These are phyloP conservation scores for Pseudopodoces humilis DNA, from an alignment of 2,113 vertebrate genomes.

Conservation along the genomic window DNA sequence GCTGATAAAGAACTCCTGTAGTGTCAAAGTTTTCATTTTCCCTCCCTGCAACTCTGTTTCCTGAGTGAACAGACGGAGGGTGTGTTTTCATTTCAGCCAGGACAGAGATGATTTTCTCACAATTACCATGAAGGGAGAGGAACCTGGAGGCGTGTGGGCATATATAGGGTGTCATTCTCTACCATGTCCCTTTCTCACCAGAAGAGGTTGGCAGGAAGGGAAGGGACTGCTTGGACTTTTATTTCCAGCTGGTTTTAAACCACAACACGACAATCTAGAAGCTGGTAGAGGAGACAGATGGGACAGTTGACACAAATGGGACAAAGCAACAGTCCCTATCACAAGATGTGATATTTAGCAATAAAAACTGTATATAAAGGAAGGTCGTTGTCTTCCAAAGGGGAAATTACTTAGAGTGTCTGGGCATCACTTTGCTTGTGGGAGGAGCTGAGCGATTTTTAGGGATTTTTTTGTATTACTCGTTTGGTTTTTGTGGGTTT, in stretches of 20 bases:
- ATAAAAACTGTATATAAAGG: background rate
- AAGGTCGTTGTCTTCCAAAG: background rate
- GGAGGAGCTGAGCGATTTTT: background rate
- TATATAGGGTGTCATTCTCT: too few relatives aligned
- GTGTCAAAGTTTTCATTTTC: background rate
- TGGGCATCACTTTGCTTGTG: background rate
- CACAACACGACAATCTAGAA: background rate
- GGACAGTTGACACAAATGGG: background rate
- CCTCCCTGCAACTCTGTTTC: background rate
- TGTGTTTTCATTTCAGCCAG: background rate
- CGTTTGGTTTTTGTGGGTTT: accelerated
- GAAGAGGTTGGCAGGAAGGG: background rate
- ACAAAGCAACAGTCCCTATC: background rate
- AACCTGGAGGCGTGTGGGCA: accelerated
- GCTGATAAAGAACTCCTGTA: background rate
- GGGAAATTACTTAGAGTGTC: background rate
- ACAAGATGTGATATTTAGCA: background rate
- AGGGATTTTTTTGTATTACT: background rate
- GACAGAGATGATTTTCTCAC: background rate
- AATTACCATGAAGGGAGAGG: background rate
- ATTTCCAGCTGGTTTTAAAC: background rate
- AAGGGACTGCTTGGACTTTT: background rate
- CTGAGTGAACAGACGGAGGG: background rate
- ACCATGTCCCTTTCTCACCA: background rate
- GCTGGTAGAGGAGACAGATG: background rate